Evolutionary conservation across 2,888 invertebrate species (phyloP), one percentile per base, ranked within the genome.

Genomic region (Copidosoma aretas): DNA sequence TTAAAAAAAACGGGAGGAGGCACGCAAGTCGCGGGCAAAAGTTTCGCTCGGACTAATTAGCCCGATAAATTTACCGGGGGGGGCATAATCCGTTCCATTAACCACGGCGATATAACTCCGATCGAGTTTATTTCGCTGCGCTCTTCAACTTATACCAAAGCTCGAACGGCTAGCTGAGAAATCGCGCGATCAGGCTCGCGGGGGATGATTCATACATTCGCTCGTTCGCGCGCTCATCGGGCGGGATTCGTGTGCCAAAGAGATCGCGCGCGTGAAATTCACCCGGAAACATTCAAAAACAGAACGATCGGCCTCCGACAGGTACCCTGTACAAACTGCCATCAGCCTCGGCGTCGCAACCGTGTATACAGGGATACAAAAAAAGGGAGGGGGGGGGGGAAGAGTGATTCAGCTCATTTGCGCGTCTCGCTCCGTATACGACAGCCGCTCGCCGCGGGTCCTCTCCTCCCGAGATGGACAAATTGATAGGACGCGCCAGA

Each of bases 221-320:
- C 32, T 8, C 32, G 32, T 32, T 32, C n/a, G n/a, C n/a, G n/a
- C n/a, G n/a, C n/a, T 43, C 25, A 21, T 60, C 32, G 14, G 22
- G 59, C n/a, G n/a, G n/a, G n/a, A n/a, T 58, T 53, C 15, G 46
- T 1, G 3, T 15, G 1, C 41, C 41, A 41, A 41, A 41, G 41
- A 41, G 14, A 41, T 41, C 14, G 41, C 41, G 41, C 14, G 8
- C 41, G 41, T 41, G 41, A 41, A 41, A 10, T 41, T 10, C 14
- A 41, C 10, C 41, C 25, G 22, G 32, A 3, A 8, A 32, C 8
- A 8, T 39, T 60, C 32, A 67, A 70, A 70, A 67, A 70, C 67
- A 64, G 67, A 70, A 61, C 61, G 58, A 70, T 70, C 70, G 64
- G 49, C 12, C 67, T 49, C 49, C 61, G 70, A 64, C 67, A 60